Percentiles rank a stretch among this genome's conserved stretches.
Evolutionary conservation across 1,140 invertebrate genomes (phyloP).

Genomic region (Drosophila lini): DNA sequence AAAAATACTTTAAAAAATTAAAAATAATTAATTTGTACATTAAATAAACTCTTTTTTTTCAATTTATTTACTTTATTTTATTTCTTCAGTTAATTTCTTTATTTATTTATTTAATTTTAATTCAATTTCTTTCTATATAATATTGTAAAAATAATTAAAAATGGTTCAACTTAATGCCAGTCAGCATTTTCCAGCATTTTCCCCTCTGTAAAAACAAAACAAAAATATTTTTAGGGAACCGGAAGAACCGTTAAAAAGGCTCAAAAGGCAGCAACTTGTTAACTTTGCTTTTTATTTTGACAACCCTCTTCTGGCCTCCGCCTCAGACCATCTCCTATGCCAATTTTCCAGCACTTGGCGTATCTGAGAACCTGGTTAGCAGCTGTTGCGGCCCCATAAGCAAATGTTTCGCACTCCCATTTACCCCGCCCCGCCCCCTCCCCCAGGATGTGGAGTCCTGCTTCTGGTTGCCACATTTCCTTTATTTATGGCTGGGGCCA

Average conservation of each 20-base stretch:
- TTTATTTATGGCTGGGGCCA: conserved; percentile 59
- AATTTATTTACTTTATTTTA: no score
- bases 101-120: no score
- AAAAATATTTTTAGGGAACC: conserved; percentile 3
- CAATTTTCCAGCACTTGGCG: conserved; percentile 15
- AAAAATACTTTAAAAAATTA: no score
- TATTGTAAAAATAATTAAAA: not conserved
- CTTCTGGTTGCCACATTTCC: conserved; percentile 33
- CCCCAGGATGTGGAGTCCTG: conserved; percentile 3
- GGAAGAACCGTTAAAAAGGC: conserved; percentile 13
- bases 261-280: conserved; percentile 70
- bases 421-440: not conserved
- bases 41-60: no score
- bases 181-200: conserved; percentile 4
- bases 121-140: not conserved
- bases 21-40: no score
- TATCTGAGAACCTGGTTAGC: conserved; percentile 45
- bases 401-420: conserved; percentile 47
- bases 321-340: not conserved
- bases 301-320: conserved; percentile 10
- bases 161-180: not conserved
- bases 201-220: conserved; percentile 10
- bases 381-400: conserved; percentile 65
- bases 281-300: conserved; percentile 78
- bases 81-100: no score